A percentile compares a stretch with the other conserved stretches of the same genome.
Evolutionary conservation across 1,140 invertebrate genomes (phyloP).

Genomic region (Lordiphosa clarofinis): DNA sequence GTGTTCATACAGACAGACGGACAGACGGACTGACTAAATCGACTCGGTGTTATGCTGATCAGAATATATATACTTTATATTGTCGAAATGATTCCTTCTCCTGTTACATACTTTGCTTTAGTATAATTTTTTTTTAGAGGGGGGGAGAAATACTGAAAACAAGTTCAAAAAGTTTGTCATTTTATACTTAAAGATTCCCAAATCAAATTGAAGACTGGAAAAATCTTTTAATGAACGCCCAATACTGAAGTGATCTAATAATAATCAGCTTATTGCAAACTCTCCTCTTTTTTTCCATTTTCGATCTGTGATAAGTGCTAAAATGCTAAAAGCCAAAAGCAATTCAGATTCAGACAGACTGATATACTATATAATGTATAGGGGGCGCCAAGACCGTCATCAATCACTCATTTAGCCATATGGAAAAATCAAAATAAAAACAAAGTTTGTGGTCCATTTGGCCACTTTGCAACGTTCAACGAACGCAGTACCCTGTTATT

Average conservation of each 20-base stretch:
- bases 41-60: too few relatives aligned
- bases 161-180: too few relatives aligned
- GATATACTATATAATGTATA: conserved; percentile 11
- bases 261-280: conserved; percentile 9
- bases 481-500: conserved; percentile 1
- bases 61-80: too few relatives aligned
- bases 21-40: too few relatives aligned
- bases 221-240: too few relatives aligned
- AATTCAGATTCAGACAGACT: conserved; percentile 24
- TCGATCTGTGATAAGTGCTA: conserved; percentile 32
- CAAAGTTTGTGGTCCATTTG: conserved; percentile 22
- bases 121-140: too few relatives aligned
- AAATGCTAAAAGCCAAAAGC: conserved; percentile 62
- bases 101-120: too few relatives aligned
- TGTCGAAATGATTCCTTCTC: too few relatives aligned
- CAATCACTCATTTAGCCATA: conserved; percentile 36
- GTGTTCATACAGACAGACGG: too few relatives aligned
- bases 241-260: conserved; percentile 9
- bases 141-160: too few relatives aligned
- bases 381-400: conserved; percentile 50
- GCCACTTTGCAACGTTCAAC: conserved; percentile 15
- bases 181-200: too few relatives aligned
- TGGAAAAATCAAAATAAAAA: conserved; percentile 4
- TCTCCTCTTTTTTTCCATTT: conserved; percentile 15
- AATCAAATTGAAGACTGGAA: too few relatives aligned